Conservation (phyloP, 2,888 invertebrate genomes). For the Drosophila robusta region DNA sequence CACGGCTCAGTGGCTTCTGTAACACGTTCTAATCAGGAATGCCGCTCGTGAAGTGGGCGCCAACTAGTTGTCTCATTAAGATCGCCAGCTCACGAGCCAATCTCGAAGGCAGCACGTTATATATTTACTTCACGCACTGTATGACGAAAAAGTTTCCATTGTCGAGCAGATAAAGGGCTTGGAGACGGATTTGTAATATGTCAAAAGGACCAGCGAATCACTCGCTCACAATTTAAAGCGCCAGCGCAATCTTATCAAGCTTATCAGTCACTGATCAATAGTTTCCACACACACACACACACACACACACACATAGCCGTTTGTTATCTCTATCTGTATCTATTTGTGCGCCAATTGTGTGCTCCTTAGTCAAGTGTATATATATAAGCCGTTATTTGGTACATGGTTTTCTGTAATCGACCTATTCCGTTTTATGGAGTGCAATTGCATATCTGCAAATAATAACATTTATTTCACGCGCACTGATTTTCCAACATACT, state of each 20-base stretch:
- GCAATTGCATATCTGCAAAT: conserved; percentile 3
- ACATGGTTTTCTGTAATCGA: conserved; percentile 7
- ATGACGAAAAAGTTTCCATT: background rate
- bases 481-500: background rate
- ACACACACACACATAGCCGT: conserved; percentile 6
- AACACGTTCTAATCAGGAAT: conserved; percentile 34
- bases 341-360: conserved; percentile 26
- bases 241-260: conserved; percentile 58
- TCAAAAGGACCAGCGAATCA: conserved; percentile 8
- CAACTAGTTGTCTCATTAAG: conserved; percentile 14
- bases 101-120: background rate
- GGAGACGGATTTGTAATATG: conserved; percentile 16
- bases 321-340: conserved; percentile 44
- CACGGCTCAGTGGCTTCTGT: conserved; percentile 13
- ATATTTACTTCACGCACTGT: background rate
- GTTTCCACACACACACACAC: conserved; percentile 16
- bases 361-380: conserved; percentile 18
- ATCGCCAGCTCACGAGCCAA: conserved; percentile 37
- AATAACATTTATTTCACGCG: background rate
- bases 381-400: background rate
- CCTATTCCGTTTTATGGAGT: conserved; percentile 15
- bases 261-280: conserved; percentile 48
- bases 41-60: conserved; percentile 8
- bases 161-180: conserved; percentile 4
- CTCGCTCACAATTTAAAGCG: conserved; percentile 4